Conservation (phyloP, 2,888 invertebrate species). For the Oxyteleia sp. region DNA sequence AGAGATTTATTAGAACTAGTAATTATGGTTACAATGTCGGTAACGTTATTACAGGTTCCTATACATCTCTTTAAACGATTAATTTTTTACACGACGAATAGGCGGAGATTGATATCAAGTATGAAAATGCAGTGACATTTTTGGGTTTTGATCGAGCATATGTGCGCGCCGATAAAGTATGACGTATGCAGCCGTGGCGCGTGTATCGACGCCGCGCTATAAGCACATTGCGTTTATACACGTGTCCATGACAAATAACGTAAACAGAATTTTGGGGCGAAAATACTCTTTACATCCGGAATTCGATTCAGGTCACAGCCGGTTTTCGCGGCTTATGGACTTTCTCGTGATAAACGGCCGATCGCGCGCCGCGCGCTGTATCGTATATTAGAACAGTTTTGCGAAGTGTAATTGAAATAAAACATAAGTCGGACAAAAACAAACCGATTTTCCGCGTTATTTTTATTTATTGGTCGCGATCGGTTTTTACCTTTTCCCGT, state of each 20-base stretch:
- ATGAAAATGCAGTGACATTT: slow-evolving; percentile 32
- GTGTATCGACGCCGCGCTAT: slow-evolving; percentile 28
- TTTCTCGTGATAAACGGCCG: slow-evolving; percentile 65
- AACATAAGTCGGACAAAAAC: slow-evolving; percentile 38
- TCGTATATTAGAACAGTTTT: slow-evolving; percentile 64
- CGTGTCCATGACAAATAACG: slow-evolving; percentile 63
- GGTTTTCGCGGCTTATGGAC: slow-evolving; percentile 70
- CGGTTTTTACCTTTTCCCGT: slow-evolving; percentile 1
- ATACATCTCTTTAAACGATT: too few relatives aligned
- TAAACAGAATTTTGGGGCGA: slow-evolving; percentile 67
- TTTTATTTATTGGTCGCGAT: slow-evolving; percentile 8
- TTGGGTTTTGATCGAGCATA: slow-evolving; percentile 31
- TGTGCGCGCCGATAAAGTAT: slow-evolving; percentile 33
- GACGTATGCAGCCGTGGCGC: slow-evolving; percentile 21
- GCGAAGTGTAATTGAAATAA: slow-evolving; percentile 57
- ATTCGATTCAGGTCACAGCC: slow-evolving; percentile 68
- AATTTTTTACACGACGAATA: too few relatives aligned
- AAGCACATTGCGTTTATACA: slow-evolving; percentile 30
- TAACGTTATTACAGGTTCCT: too few relatives aligned
- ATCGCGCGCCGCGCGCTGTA: slow-evolving; percentile 34
- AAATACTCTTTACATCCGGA: slow-evolving; percentile 65
- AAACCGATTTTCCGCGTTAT: slow-evolving; percentile 7
- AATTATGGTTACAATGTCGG: too few relatives aligned
- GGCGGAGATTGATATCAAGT: slow-evolving; percentile 37
- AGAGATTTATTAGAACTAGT: too few relatives aligned